phyloP scores from a whole-genome alignment of 2,797 vertebrate species.

The Loris lydekkerianus region DNA sequence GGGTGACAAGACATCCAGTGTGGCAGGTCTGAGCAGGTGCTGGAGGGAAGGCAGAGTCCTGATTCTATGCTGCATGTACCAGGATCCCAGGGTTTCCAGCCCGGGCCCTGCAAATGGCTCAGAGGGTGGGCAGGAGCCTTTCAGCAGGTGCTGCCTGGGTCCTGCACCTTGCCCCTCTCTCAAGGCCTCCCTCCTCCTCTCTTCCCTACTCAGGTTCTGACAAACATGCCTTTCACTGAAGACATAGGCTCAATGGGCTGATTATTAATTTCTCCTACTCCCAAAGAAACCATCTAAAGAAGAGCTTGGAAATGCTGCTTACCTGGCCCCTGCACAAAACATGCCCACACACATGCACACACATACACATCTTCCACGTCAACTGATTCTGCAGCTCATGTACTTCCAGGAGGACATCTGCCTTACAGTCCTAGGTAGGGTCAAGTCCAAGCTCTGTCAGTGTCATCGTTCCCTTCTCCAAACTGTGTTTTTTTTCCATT shows the following conservation, averaged over 20 bases:
- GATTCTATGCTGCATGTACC: rapidly evolving
- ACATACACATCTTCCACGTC: not conserved
- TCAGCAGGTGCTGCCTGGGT: not conserved
- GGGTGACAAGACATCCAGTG: not conserved
- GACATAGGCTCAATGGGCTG: not conserved
- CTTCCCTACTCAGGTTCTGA: not conserved
- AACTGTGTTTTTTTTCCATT: not conserved
- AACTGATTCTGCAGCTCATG: not conserved
- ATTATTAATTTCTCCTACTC: not conserved
- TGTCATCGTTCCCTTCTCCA: not conserved
- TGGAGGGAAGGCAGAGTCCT: not conserved
- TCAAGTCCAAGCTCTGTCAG: not conserved
- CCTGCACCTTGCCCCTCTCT: too few species aligned
- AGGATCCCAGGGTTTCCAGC: not conserved
- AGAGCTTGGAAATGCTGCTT: not conserved
- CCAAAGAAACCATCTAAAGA: not conserved
- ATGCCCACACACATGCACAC: not conserved
- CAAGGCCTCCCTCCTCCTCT: not conserved
- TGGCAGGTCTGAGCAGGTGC: not conserved
- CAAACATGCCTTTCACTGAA: not conserved
- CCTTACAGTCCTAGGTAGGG: not conserved
- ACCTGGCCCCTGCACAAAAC: not conserved
- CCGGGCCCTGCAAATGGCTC: not conserved
- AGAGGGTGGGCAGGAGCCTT: not conserved
- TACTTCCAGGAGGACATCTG: not conserved